Conservation (phyloP, 2,113 vertebrate species). For the Axis porcinus region DNA sequence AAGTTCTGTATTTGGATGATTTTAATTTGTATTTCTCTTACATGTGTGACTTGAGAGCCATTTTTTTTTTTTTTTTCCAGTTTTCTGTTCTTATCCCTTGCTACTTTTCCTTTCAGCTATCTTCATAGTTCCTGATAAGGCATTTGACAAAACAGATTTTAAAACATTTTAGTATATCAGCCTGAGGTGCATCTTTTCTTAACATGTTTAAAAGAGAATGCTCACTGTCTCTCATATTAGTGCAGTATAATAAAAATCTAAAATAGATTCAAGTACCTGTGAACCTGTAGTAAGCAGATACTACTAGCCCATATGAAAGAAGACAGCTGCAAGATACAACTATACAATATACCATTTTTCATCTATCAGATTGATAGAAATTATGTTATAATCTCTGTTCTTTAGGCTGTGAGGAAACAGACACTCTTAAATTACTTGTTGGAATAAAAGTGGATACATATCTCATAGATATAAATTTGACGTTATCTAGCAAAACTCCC, state of each 20-base stretch:
- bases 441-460: neutral
- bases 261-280: neutral
- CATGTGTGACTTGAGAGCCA: neutral
- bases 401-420: neutral
- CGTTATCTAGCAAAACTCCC: neutral
- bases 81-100: neutral
- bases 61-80: neutral
- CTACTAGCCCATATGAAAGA: neutral
- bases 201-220: neutral
- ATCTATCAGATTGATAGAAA: neutral
- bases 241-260: neutral
- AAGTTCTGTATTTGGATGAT: neutral
- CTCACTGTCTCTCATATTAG: neutral
- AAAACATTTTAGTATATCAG: neutral
- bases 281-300: neutral
- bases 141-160: neutral
- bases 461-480: neutral
- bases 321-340: neutral
- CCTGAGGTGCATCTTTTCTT: neutral
- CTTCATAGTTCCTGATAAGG: neutral
- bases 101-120: neutral
- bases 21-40: constrained; percentile 25
- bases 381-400: neutral
- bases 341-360: neutral
- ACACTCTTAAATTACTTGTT: neutral